phyloP scores from a whole-genome alignment of 2,888 invertebrate genomes.

The Seira sanloemensis region DNA sequence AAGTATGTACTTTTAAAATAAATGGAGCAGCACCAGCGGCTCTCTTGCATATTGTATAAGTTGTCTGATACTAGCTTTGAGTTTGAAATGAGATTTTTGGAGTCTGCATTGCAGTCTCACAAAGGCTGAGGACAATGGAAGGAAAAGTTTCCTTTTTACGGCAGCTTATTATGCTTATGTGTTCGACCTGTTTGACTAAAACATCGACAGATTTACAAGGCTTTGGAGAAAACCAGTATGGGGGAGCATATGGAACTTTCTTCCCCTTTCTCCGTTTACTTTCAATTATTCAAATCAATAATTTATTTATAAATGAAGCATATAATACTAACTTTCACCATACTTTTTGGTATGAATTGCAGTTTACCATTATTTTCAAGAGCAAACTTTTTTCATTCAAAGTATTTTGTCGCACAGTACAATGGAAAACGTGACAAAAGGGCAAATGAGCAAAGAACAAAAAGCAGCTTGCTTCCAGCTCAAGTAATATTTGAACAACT shows the following conservation, averaged over 20 bases:
- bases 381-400: background rate
- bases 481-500: too few species aligned
- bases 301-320: background rate
- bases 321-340: background rate
- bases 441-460: background rate
- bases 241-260: too few species aligned
- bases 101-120: conserved; percentile 1
- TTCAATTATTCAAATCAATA: background rate
- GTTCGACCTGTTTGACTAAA: background rate
- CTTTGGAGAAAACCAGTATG: too few species aligned
- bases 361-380: too few species aligned
- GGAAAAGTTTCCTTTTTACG: background rate
- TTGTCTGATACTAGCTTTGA: too few species aligned
- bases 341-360: too few species aligned
- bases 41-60: background rate
- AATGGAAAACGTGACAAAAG: background rate
- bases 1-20: too few species aligned
- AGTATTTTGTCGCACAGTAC: background rate
- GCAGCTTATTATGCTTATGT: background rate
- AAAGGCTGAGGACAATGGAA: background rate
- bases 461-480: too few species aligned
- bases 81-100: background rate
- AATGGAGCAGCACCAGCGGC: too few species aligned
- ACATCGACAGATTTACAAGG: background rate
- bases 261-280: background rate